phyloP scores from a whole-genome alignment of 2,113 vertebrate species.

The Carassius auratus region DNA sequence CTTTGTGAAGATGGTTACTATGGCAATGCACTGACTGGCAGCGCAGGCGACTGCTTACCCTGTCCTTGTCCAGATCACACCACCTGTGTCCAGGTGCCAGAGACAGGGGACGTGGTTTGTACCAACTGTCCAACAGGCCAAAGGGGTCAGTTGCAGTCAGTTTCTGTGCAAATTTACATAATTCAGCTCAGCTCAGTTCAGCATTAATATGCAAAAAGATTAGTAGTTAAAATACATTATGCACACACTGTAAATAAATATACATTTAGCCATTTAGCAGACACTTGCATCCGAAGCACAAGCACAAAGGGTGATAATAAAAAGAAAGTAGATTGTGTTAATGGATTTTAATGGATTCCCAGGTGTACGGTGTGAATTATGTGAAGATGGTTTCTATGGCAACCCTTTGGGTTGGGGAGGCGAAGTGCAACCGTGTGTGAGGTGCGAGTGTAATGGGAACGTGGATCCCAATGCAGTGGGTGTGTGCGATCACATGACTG shows the following conservation, averaged over 20 bases:
- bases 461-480: constrained; percentile 87
- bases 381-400: constrained; percentile 89
- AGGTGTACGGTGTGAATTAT: constrained; percentile 89
- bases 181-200: neutral
- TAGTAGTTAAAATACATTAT: neutral
- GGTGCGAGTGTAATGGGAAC: constrained; percentile 84
- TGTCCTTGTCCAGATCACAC: constrained; percentile 85
- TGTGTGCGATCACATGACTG: constrained; percentile 82
- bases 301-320: neutral
- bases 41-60: constrained; percentile 76
- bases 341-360: constrained; percentile 6
- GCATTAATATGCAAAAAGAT: neutral
- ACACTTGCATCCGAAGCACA: neutral
- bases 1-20: constrained; percentile 86
- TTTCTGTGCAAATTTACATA: constrained; percentile 6
- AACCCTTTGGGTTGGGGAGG: constrained; percentile 85
- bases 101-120: constrained; percentile 83
- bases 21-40: constrained; percentile 82
- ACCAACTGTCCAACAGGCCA: constrained; percentile 85
- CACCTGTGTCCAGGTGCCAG: constrained; percentile 76
- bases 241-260: neutral
- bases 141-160: constrained; percentile 80
- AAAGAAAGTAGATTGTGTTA: neutral
- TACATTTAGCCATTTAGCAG: neutral
- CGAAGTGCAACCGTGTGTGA: constrained; percentile 70